Evolutionary conservation across 2,113 vertebrate genomes (phyloP).

Genomic region (Leiothrix lutea): DNA sequence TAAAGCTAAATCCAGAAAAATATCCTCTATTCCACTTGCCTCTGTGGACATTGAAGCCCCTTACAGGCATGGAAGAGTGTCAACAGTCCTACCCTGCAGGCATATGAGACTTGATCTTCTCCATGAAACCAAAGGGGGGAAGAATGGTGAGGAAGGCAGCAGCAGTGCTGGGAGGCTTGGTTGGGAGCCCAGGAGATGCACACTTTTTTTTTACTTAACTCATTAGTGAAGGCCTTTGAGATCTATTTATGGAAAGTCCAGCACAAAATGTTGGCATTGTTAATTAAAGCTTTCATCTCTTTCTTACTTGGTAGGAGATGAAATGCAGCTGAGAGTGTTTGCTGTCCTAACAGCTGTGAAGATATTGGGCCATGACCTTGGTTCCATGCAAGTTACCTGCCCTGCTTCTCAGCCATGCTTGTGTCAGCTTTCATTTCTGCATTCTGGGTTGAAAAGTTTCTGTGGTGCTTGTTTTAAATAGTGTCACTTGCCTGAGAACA

Average conservation of each 20-base stretch:
- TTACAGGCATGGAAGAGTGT: background rate
- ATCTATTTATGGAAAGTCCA: background rate
- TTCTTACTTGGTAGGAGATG: background rate
- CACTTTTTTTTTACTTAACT: background rate
- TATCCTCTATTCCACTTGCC: background rate
- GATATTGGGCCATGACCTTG: background rate
- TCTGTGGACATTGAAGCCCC: background rate
- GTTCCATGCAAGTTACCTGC: background rate
- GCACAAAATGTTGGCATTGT: background rate
- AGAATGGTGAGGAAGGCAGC: background rate
- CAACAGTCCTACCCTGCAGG: background rate
- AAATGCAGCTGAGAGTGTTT: background rate
- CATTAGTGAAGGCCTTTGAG: background rate
- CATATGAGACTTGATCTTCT: accelerated
- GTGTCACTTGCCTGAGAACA: background rate
- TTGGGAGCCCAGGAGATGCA: background rate
- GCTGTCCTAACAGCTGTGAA: background rate
- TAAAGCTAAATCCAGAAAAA: background rate
- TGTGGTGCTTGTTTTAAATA: background rate
- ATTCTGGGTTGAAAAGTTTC: background rate
- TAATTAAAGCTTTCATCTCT: background rate
- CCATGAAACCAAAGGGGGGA: background rate
- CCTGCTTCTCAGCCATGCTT: background rate
- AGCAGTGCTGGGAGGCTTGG: background rate
- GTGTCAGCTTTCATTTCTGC: background rate